Base-by-base conservation (phyloP, 2,888 invertebrate genomes). In the Falcaria lacertinaria region DNA sequence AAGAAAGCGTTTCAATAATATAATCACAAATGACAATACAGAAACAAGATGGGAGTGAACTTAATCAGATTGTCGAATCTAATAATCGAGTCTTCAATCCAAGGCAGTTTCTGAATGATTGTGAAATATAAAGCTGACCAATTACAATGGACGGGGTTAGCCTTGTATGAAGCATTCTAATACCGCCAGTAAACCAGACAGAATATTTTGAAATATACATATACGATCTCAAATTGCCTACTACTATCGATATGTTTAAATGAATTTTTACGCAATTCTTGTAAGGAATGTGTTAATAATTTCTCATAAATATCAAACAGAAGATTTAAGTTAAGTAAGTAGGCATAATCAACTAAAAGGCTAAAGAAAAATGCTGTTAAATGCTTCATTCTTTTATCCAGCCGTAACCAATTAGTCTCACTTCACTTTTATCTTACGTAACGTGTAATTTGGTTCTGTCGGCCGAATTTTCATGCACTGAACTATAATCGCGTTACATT, bases 381-480 rank as follows among this genome's bases (percentile, higher is more conserved):
- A 34, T 33, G 19, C 37, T 36, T 15, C 13, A 35, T 33, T 43
- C 34, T 40, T 41, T 41, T 48, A 45, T 42, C 57, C 53, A 45
- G 43, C 54, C 56, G 52, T 47, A 39, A 57, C 70, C 57, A 74
- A 72, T 71, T 66, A 73, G 58, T 51, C 49, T 55, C 46, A 55
- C 47, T 51, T 55, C 46, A 55, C 47, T 51, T 64, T 50, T 62
- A 28, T 57, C 44, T 67, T 69, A 68, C 58, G 65, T 60, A 68
- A 69, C 54, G 60, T 58, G 52, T 64, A 67, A 72, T 66, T 69
- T 61, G 57, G 63, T 56, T 64, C 60, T 60, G 54, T 58, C 66
- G 63, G 62, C 70, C 64, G 63, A 61, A 55, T 73, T 74, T 72
- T 66, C 57, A 64, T 72, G 59, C 67, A 60, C 63, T 58, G 60